Evolutionary conservation across 2,113 vertebrate species (phyloP).

Genomic region (Prunella himalayana): DNA sequence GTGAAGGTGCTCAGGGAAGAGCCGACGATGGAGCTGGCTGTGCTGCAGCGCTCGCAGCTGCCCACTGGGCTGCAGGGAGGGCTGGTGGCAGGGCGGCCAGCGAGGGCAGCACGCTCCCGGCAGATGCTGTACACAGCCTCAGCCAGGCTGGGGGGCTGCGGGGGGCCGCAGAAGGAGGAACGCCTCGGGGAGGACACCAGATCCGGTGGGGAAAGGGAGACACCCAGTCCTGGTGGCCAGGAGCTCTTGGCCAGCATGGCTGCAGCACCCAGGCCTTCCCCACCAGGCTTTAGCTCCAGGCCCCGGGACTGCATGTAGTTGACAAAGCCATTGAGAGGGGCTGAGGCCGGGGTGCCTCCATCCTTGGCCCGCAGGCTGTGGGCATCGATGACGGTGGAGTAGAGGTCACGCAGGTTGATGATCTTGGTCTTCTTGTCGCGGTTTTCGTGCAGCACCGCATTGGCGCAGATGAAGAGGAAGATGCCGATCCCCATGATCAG

Average conservation of each 20-base stretch:
- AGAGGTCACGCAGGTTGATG: constrained; percentile 94
- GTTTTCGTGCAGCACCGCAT: constrained; percentile 93
- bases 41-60: constrained; percentile 65
- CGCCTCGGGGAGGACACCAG: constrained; percentile 45
- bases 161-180: constrained; percentile 62
- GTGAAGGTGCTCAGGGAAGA: constrained; percentile 90
- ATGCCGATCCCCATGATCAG: constrained; percentile 96
- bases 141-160: constrained; percentile 77
- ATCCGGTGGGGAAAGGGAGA: constrained; percentile 68
- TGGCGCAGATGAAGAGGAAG: constrained; percentile 97
- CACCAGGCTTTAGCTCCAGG: constrained; percentile 71
- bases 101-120: constrained; percentile 70
- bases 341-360: background rate
- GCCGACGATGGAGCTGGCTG: constrained; percentile 82
- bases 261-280: constrained; percentile 70
- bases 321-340: constrained; percentile 87
- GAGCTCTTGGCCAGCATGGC: constrained; percentile 77
- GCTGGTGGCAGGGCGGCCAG: background rate
- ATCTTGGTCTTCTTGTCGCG: constrained; percentile 94
- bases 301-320: constrained; percentile 81
- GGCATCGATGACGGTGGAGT: constrained; percentile 96
- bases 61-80: constrained; percentile 57
- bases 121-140: constrained; percentile 92
- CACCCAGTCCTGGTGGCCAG: constrained; percentile 78
- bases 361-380: constrained; percentile 90